Percentiles rank a stretch among this genome's conserved stretches.
These are phyloP conservation scores for Aselliscus stoliczkanus DNA, from an alignment of 2,797 vertebrate genomes.

Conservation along the genomic window DNA sequence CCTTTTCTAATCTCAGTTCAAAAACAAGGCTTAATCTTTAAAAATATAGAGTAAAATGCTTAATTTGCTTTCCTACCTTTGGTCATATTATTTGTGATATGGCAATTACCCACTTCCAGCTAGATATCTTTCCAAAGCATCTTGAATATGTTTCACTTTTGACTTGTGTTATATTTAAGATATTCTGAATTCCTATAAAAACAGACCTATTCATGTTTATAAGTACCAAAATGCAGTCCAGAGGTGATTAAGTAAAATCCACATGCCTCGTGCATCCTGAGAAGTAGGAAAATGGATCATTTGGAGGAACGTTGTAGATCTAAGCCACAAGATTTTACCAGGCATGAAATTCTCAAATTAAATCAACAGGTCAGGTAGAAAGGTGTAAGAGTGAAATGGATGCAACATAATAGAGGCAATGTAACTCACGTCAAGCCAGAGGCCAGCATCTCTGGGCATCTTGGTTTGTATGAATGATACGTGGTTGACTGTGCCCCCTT, in stretches of 20 bases:
- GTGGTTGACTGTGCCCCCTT: background rate
- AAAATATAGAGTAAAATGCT: background rate
- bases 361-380: background rate
- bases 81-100: background rate
- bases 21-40: background rate
- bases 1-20: background rate
- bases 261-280: background rate
- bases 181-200: background rate
- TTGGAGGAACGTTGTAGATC: background rate
- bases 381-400: background rate
- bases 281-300: background rate
- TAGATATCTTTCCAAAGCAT: background rate
- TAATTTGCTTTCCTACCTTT: background rate
- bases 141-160: background rate
- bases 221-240: background rate
- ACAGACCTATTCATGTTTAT: background rate
- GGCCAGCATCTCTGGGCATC: background rate
- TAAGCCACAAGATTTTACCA: background rate
- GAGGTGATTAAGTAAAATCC: background rate
- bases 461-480: background rate
- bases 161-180: background rate
- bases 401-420: background rate
- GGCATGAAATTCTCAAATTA: too few relatives aligned
- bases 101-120: background rate
- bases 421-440: background rate